Evolutionary conservation across 2,888 invertebrate species (phyloP).

Genomic region (Galeruca laticollis): DNA sequence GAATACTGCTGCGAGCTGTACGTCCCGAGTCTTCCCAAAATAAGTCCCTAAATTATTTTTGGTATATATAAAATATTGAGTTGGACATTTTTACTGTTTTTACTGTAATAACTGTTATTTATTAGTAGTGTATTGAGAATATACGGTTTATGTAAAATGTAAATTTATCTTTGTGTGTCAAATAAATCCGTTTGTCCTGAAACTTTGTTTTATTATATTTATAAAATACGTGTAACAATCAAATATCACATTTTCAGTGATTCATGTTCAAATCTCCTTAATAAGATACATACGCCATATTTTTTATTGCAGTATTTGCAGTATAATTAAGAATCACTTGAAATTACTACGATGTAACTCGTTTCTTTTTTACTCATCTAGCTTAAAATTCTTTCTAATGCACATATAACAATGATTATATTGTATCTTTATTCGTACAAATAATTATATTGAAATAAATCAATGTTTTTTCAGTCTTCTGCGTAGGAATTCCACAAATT

Average conservation of each 20-base stretch:
- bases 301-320: not conserved
- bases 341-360: slow-evolving; percentile 1
- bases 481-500: not conserved
- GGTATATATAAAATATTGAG: too few relatives aligned
- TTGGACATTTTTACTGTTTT: too few relatives aligned
- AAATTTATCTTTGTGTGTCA: too few relatives aligned
- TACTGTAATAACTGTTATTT: too few relatives aligned
- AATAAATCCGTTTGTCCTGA: too few relatives aligned
- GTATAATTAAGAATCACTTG: not conserved
- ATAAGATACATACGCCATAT: not conserved
- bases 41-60: too few relatives aligned
- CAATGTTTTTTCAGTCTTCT: not conserved
- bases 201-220: too few relatives aligned
- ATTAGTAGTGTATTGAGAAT: too few relatives aligned
- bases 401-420: not conserved
- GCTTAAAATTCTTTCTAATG: not conserved
- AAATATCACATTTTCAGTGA: not conserved
- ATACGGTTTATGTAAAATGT: too few relatives aligned
- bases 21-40: too few relatives aligned
- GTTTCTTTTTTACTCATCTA: not conserved
- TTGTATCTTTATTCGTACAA: not conserved
- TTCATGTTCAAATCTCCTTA: not conserved
- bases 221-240: too few relatives aligned
- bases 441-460: not conserved
- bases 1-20: too few relatives aligned